These are phyloP conservation scores for Strix aluco DNA, from an alignment of 2,113 vertebrate species.

Conservation along the genomic window DNA sequence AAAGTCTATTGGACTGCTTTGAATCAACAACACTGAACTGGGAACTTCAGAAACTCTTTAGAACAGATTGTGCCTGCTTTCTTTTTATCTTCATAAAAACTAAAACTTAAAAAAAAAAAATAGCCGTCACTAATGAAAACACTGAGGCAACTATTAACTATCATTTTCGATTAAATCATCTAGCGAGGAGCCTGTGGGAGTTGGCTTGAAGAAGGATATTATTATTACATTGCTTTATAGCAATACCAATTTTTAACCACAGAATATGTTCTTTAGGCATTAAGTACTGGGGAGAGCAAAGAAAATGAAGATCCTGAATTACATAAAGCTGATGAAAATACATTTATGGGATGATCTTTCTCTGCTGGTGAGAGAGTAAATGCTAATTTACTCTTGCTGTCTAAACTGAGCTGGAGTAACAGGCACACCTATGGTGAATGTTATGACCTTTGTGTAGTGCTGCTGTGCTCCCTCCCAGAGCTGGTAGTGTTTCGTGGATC, in stretches of 20 bases:
- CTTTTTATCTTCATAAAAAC: background rate
- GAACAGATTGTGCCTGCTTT: background rate
- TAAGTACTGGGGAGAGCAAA: background rate
- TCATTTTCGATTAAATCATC: background rate
- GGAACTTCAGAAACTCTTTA: background rate
- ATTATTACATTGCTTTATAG: conserved; percentile 10
- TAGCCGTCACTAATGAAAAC: background rate
- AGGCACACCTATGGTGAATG: conserved; percentile 7
- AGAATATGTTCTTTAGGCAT: conserved; percentile 9
- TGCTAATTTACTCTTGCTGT: conserved; percentile 26
- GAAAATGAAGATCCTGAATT: conserved; percentile 18
- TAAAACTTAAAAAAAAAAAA: background rate
- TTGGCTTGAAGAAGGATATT: conserved; percentile 10
- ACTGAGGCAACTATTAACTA: background rate
- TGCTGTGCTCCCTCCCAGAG: conserved; percentile 6
- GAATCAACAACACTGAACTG: background rate
- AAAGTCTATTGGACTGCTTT: background rate
- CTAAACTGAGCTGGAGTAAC: background rate
- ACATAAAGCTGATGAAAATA: conserved; percentile 10
- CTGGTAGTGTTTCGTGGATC: background rate
- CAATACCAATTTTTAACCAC: conserved; percentile 40
- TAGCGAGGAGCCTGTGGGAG: conserved; percentile 28
- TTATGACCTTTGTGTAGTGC: conserved; percentile 19
- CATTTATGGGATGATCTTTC: background rate
- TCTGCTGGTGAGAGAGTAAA: conserved; percentile 13